Conservation (phyloP, 35 echinoderm and acorn worm species). For the Eucidaris tribuloides region DNA sequence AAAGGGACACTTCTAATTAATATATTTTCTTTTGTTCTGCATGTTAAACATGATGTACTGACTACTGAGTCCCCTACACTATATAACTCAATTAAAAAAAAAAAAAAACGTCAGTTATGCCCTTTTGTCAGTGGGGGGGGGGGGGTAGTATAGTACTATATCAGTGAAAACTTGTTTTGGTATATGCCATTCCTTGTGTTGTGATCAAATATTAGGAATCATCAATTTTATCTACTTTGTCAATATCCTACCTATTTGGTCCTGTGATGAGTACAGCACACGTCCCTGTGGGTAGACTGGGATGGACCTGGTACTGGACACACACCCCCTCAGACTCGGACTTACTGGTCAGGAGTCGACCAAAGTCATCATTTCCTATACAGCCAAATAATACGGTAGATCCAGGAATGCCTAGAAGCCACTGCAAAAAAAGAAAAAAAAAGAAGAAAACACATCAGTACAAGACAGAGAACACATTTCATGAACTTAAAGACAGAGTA, state of each 20-base stretch:
- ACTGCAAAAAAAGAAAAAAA: no score
- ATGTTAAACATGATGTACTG: no score
- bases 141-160: no score
- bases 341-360: background rate
- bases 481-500: no score
- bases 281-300: background rate
- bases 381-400: background rate
- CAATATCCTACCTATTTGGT: background rate
- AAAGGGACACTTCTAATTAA: no score
- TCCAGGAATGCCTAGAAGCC: background rate
- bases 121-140: no score
- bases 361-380: constrained; percentile 21
- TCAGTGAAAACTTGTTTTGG: no score
- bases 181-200: background rate
- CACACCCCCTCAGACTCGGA: background rate
- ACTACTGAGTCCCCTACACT: background rate
- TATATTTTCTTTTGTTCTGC: no score
- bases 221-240: background rate
- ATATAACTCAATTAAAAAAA: background rate
- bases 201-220: background rate
- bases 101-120: background rate
- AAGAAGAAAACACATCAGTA: background rate
- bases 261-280: constrained; percentile 17
- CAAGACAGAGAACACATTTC: background rate
- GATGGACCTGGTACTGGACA: constrained; percentile 29